A percentile compares a stretch with the other conserved stretches of the same genome.
Conservation (phyloP, 2,888 invertebrate species). For the Bombylius discolor region DNA sequence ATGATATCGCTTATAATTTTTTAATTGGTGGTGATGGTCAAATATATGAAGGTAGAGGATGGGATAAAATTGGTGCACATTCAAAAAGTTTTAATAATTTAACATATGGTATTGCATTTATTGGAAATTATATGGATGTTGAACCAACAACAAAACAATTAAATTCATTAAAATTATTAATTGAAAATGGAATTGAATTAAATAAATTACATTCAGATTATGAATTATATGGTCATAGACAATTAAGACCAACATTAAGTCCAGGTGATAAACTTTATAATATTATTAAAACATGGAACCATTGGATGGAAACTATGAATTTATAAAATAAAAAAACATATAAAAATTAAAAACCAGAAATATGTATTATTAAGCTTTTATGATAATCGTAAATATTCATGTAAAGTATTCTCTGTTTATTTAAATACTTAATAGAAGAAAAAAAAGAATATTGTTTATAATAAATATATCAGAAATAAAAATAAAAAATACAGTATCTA, state of each 20-base stretch:
- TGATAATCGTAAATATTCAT: no score
- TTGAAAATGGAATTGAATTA: constrained; percentile 46
- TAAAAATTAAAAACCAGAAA: no score
- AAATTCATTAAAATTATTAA: constrained; percentile 45
- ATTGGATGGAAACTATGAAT: constrained; percentile 30
- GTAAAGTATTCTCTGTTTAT: no score
- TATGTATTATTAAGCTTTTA: no score
- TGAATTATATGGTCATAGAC: constrained; percentile 53
- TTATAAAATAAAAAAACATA: no score
- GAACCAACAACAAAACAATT: constrained; percentile 43
- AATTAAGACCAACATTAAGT: constrained; percentile 51
- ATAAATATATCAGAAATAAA: no score
- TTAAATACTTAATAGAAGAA: no score
- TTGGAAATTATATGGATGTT: constrained; percentile 50
- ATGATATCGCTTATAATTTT: constrained; percentile 65
- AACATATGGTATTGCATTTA: constrained; percentile 58
- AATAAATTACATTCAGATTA: constrained; percentile 50
- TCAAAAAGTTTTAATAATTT: constrained; percentile 49
- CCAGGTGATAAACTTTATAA: constrained; percentile 53
- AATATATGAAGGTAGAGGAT: constrained; percentile 60
- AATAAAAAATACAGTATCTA: no score
- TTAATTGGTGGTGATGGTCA: constrained; percentile 64
- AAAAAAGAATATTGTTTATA: no score
- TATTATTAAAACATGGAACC: constrained; percentile 53
- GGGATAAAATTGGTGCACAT: constrained; percentile 59